A percentile compares a stretch with the other conserved stretches of the same genome.
These are phyloP conservation scores for Pipistrellus pygmaeus DNA, from an alignment of 2,797 vertebrate species.

Conservation along the genomic window DNA sequence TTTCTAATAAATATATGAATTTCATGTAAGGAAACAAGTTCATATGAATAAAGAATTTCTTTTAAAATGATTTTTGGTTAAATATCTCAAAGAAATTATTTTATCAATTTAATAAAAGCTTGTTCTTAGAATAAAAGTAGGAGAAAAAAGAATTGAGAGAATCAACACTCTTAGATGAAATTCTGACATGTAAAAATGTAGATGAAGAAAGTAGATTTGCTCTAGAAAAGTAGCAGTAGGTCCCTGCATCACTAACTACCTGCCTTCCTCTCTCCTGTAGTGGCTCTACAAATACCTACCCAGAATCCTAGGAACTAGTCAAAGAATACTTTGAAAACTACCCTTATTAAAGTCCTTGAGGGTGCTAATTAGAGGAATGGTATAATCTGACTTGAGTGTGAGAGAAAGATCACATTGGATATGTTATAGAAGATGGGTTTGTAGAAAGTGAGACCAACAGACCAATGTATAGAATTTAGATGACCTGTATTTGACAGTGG, in stretches of 20 bases:
- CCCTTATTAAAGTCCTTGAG: neutral
- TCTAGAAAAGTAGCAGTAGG: neutral
- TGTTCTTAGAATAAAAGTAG: neutral
- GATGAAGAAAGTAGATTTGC: neutral
- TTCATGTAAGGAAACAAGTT: conserved; percentile 33
- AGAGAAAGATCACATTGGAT: neutral
- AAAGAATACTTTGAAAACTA: neutral
- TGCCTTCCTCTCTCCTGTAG: neutral
- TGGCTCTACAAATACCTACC: neutral
- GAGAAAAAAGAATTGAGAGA: neutral
- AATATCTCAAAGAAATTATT: conserved; percentile 29
- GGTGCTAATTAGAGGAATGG: neutral
- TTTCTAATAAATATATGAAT: conserved; percentile 38
- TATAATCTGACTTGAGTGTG: neutral
- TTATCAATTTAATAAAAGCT: conserved; percentile 43
- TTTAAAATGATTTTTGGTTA: neutral
- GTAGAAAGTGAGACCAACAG: neutral
- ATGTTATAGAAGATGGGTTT: neutral
- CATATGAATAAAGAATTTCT: conserved; percentile 9
- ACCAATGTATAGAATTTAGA: neutral
- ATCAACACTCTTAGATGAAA: neutral
- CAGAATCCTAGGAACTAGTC: neutral
- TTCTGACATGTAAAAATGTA: neutral
- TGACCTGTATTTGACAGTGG: neutral
- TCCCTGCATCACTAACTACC: neutral